Evolutionary conservation across 1,140 invertebrate species (phyloP).

Genomic region (Chymomyza costata): DNA sequence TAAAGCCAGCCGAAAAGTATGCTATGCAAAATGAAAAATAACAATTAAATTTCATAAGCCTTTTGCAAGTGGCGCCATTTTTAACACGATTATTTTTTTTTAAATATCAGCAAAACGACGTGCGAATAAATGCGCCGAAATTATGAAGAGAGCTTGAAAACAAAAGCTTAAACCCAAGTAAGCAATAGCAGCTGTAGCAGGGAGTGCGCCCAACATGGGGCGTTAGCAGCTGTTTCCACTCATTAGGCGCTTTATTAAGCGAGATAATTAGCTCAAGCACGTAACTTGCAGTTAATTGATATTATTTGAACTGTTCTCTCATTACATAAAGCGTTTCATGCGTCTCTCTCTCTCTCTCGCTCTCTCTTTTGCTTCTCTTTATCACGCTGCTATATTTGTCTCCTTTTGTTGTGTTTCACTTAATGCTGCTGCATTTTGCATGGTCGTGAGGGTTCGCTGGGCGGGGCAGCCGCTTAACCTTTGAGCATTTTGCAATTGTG

Average conservation of each 20-base stretch:
- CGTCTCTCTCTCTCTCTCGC: conserved; percentile 13
- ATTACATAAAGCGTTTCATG: conserved; percentile 18
- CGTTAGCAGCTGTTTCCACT: conserved; percentile 69
- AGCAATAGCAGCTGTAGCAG: neutral
- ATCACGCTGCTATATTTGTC: neutral
- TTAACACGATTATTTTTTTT: conserved; percentile 62
- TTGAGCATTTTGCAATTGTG: conserved; percentile 64
- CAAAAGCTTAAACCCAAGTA: conserved; percentile 12
- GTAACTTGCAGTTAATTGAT: conserved; percentile 73
- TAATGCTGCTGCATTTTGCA: neutral
- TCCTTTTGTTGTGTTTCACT: too few relatives aligned
- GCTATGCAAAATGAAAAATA: conserved; percentile 24
- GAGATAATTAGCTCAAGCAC: conserved; percentile 70
- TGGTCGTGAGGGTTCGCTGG: neutral
- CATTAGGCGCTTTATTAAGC: conserved; percentile 72
- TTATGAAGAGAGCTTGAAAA: conserved; percentile 25
- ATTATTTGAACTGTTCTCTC: conserved; percentile 63
- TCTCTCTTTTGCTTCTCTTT: neutral
- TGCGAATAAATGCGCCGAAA: conserved; percentile 4
- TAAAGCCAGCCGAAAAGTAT: neutral
- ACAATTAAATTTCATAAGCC: conserved; percentile 68
- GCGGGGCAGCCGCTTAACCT: conserved; percentile 39
- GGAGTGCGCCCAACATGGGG: conserved; percentile 10
- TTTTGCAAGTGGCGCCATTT: too few relatives aligned
- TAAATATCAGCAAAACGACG: neutral